These are phyloP conservation scores for Siniperca obscura DNA, from an alignment of 2,797 vertebrate species.

Conservation along the genomic window DNA sequence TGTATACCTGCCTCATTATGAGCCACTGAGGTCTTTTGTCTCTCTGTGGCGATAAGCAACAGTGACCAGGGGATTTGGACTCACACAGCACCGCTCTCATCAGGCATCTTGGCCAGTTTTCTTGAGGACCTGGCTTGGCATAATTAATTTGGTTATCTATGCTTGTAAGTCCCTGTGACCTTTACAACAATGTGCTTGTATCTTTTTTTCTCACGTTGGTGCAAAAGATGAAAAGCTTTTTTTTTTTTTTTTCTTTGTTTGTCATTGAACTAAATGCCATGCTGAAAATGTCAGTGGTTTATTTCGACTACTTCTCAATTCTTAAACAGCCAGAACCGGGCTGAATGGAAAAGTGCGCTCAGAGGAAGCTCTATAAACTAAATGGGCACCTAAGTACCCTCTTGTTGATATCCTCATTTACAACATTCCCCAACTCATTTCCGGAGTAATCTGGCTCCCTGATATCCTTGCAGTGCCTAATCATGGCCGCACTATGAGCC, in stretches of 20 bases:
- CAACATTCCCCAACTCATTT: constrained; percentile 73
- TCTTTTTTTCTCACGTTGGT: constrained; percentile 55
- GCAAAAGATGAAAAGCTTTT: constrained; percentile 74
- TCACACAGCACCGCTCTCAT: constrained; percentile 44
- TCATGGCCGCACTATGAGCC: constrained; percentile 53
- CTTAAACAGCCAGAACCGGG: constrained; percentile 41
- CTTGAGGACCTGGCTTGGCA: constrained; percentile 65
- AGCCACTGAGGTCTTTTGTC: constrained; percentile 36
- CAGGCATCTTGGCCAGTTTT: constrained; percentile 59
- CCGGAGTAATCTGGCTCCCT: constrained; percentile 66
- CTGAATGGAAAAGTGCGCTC: constrained; percentile 52
- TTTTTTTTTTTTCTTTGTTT: constrained; percentile 60
- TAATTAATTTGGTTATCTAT: constrained; percentile 85
- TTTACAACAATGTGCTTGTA: constrained; percentile 82
- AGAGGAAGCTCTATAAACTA: constrained; percentile 53
- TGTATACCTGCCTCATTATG: constrained; percentile 70
- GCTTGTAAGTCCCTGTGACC: constrained; percentile 85
- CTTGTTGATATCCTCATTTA: constrained; percentile 72
- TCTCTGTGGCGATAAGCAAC: constrained; percentile 53
- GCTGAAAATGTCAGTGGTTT: constrained; percentile 81
- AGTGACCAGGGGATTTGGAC: constrained; percentile 74
- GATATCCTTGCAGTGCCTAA: constrained; percentile 60
- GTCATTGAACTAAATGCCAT: constrained; percentile 75
- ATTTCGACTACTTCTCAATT: constrained; percentile 56
- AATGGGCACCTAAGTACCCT: constrained; percentile 67